Conservation (phyloP, 1,140 invertebrate species). For the Bombus pyrosoma region DNA sequence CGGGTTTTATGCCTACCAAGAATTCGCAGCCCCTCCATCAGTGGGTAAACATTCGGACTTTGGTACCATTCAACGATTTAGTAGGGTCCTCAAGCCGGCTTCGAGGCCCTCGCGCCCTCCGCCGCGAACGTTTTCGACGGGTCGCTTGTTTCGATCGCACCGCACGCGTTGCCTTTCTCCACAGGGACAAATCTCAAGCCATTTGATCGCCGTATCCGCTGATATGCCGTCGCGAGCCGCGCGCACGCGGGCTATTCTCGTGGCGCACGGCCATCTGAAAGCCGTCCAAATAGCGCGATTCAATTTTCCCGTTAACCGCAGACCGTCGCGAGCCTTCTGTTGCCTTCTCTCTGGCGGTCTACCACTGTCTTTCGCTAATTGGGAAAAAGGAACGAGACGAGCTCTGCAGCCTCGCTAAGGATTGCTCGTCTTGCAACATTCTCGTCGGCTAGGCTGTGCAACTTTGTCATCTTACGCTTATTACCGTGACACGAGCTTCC, state of each 20-base stretch:
- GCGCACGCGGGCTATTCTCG: background rate
- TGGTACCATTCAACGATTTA: conserved; percentile 66
- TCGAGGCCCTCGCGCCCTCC: background rate
- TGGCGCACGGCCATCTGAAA: conserved; percentile 29
- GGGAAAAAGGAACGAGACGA: background rate
- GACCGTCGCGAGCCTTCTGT: no score
- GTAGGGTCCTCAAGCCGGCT: conserved; percentile 60
- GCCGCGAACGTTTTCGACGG: background rate
- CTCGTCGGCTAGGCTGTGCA: background rate
- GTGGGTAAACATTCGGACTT: conserved; percentile 64
- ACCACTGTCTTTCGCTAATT: conserved; percentile 10
- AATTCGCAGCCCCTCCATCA: conserved; percentile 68
- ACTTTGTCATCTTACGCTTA: conserved; percentile 1
- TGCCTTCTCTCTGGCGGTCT: background rate
- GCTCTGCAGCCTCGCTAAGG: background rate
- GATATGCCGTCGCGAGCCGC: conserved; percentile 9
- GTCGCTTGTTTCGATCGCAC: conserved; percentile 21
- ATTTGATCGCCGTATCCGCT: conserved; percentile 19
- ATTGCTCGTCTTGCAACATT: background rate
- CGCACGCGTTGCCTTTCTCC: background rate
- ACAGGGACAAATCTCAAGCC: conserved; percentile 3
- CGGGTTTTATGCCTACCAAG: conserved; percentile 75
- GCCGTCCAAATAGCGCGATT: conserved; percentile 31
- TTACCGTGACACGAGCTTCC: conserved; percentile 18
- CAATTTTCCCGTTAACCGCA: conserved; percentile 14